Percentiles rank a stretch among this genome's conserved stretches.
Evolutionary conservation across 2,113 vertebrate species (phyloP).

Genomic region (Nibea coibor): DNA sequence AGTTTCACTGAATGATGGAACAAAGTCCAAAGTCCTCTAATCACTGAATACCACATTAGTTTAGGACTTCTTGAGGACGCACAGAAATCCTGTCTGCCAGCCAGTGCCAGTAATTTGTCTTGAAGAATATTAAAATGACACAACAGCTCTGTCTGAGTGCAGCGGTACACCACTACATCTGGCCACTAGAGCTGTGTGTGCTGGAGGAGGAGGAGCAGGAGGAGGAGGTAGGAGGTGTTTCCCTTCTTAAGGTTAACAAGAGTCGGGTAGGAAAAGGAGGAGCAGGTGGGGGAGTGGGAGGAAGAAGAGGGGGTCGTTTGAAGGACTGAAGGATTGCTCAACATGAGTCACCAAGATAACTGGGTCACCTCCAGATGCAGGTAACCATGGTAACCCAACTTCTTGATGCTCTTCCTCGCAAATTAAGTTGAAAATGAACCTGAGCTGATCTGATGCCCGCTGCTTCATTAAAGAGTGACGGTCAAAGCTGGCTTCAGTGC

Average conservation of each 20-base stretch:
- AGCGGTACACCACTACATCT: slow-evolving; percentile 36
- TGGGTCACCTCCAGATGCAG: slow-evolving; percentile 69
- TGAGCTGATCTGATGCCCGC: slow-evolving; percentile 5
- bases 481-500: neutral
- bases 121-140: slow-evolving; percentile 15
- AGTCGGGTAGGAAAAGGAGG: slow-evolving; percentile 16
- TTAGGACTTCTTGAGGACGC: neutral
- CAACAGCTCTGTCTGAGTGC: slow-evolving; percentile 21
- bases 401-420: slow-evolving; percentile 38
- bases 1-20: neutral
- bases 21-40: neutral
- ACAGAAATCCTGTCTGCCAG: neutral
- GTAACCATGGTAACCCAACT: slow-evolving; percentile 69
- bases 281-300: slow-evolving; percentile 19
- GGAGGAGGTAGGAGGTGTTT: slow-evolving; percentile 15
- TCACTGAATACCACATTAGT: neutral
- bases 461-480: neutral
- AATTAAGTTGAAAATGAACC: slow-evolving; percentile 50
- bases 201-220: neutral
- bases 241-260: slow-evolving; percentile 31
- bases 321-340: slow-evolving; percentile 78
- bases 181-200: slow-evolving; percentile 16
- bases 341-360: slow-evolving; percentile 65
- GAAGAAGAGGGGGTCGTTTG: slow-evolving; percentile 63
- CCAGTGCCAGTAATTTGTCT: neutral